Evolutionary conservation across 2,888 invertebrate species (phyloP).

Genomic region (Dynastes hyllus): DNA sequence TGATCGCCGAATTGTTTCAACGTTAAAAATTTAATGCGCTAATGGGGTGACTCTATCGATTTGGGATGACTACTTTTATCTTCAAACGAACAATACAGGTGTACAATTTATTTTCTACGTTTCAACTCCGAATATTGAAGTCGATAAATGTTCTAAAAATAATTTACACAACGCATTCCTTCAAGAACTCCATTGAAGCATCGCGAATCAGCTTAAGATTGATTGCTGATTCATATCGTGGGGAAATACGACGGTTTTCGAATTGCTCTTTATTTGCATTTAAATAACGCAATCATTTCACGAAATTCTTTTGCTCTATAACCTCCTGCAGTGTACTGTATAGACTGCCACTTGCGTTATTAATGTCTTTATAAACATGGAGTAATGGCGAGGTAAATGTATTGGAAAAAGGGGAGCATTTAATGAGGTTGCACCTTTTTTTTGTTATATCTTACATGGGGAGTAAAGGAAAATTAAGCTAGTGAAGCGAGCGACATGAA

Average conservation of each 20-base stretch:
- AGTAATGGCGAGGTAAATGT: neutral
- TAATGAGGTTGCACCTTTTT: neutral
- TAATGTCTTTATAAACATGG: conserved; percentile 8
- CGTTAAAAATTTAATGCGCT: conserved; percentile 14
- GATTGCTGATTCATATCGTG: no score
- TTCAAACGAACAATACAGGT: neutral
- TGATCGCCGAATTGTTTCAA: conserved; percentile 17
- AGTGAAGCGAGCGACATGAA: neutral
- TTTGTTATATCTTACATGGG: neutral
- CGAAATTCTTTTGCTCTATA: no score
- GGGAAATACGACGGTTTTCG: no score
- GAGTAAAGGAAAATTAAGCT: neutral
- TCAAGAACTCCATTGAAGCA: no score
- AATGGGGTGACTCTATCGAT: neutral
- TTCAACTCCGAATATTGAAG: no score
- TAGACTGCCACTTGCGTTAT: neutral
- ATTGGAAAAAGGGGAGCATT: neutral
- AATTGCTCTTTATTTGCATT: no score
- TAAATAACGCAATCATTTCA: no score
- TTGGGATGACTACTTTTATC: neutral
- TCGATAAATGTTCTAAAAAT: no score
- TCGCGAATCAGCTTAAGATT: no score
- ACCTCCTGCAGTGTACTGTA: neutral
- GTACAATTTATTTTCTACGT: no score
- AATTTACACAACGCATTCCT: no score